Conservation (phyloP, 2,888 invertebrate genomes). For the Macropis europaea region DNA sequence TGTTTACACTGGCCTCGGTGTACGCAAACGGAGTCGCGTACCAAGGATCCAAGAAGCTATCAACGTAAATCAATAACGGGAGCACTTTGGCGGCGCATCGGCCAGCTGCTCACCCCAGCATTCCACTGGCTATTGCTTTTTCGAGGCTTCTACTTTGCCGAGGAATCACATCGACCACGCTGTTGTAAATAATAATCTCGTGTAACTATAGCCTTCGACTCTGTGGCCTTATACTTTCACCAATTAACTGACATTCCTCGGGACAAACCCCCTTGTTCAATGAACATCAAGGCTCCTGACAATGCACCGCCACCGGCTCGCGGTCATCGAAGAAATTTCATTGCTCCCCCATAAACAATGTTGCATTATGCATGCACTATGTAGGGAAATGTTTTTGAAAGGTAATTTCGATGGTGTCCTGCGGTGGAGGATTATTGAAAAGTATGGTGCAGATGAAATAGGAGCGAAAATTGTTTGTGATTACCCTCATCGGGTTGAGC, state of each 20-base stretch:
- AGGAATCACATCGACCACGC: slow-evolving; percentile 64
- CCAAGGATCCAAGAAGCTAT: slow-evolving; percentile 70
- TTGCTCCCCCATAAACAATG: neutral
- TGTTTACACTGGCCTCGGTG: slow-evolving; percentile 63
- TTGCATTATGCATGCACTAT: neutral
- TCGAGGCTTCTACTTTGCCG: slow-evolving; percentile 62
- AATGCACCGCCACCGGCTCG: slow-evolving; percentile 1
- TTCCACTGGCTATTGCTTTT: slow-evolving; percentile 65
- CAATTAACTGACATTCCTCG: slow-evolving; percentile 54
- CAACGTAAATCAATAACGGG: slow-evolving; percentile 77
- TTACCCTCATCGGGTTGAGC: too few species aligned
- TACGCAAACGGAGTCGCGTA: slow-evolving; percentile 38
- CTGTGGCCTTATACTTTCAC: slow-evolving; percentile 51
- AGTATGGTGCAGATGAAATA: too few species aligned
- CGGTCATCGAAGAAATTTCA: slow-evolving; percentile 1
- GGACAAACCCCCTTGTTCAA: slow-evolving; percentile 29
- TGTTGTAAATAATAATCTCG: slow-evolving; percentile 66
- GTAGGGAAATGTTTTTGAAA: neutral
- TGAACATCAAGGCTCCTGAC: slow-evolving; percentile 10
- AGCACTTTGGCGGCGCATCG: slow-evolving; percentile 74
- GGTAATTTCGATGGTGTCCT: too few species aligned
- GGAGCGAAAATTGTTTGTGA: too few species aligned
- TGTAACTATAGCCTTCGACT: slow-evolving; percentile 36
- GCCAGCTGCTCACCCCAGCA: slow-evolving; percentile 71
- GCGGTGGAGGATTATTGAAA: too few species aligned